Conservation (phyloP, 2,888 invertebrate species). For the Cephus spinipes region DNA sequence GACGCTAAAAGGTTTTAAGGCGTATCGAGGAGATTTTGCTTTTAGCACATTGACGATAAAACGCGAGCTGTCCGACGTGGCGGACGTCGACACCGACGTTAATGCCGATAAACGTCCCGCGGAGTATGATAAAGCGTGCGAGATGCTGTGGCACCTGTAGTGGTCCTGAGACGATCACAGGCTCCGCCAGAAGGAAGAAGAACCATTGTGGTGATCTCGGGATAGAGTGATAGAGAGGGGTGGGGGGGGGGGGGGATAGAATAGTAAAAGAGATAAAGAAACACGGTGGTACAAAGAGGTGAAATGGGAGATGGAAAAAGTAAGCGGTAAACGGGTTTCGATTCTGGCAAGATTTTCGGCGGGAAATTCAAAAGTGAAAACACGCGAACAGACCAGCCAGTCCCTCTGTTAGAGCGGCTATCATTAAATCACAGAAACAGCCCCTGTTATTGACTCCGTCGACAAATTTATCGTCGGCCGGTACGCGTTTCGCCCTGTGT, state of each 20-base stretch:
- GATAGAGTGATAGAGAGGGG: too few species aligned
- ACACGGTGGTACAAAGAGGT: neutral
- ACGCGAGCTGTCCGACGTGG: constrained; percentile 37
- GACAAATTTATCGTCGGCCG: constrained; percentile 65
- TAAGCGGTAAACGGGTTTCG: neutral
- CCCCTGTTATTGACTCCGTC: constrained; percentile 65
- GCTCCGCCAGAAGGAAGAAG: too few species aligned
- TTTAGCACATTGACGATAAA: constrained; percentile 65
- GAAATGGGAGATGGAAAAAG: neutral
- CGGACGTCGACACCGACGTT: constrained; percentile 40
- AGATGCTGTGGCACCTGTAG: too few species aligned
- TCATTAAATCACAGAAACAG: constrained; percentile 66
- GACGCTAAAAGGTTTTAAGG: constrained; percentile 63
- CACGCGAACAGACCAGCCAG: constrained; percentile 43
- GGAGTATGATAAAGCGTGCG: too few species aligned
- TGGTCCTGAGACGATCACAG: too few species aligned
- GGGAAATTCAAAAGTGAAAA: constrained; percentile 50
- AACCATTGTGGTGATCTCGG: too few species aligned
- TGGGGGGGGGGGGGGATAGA: rapidly evolving
- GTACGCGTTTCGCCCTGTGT: constrained; percentile 54
- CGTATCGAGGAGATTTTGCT: constrained; percentile 65
- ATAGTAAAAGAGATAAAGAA: neutral
- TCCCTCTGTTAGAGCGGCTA: constrained; percentile 44
- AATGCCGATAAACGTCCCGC: constrained; percentile 53
- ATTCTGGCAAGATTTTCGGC: neutral